phyloP scores from a whole-genome alignment of 2,888 invertebrate genomes.

The Gisinianus flammeolus region DNA sequence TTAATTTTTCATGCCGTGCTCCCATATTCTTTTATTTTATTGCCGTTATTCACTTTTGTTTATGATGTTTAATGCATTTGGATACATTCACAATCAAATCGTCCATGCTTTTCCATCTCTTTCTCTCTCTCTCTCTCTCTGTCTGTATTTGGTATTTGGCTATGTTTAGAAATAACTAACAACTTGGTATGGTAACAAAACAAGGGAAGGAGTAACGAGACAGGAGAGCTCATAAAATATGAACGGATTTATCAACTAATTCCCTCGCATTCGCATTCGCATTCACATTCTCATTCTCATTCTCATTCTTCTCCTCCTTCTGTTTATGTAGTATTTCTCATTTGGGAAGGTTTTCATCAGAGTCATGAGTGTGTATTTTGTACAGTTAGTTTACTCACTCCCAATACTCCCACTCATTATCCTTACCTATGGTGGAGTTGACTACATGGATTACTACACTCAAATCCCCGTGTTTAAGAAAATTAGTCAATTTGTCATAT shows the following conservation, averaged over 20 bases:
- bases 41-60: conserved; percentile 29
- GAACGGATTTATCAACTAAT: not conserved
- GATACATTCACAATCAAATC: too few species aligned
- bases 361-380: not conserved
- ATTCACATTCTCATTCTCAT: too few species aligned
- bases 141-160: not conserved
- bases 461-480: too few species aligned
- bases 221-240: not conserved
- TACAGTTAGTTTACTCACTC: too few species aligned
- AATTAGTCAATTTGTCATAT: not conserved
- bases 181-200: not conserved
- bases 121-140: too few species aligned
- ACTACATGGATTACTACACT: too few species aligned
- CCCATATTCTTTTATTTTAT: conserved; percentile 29
- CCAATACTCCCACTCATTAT: too few species aligned
- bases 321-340: not conserved
- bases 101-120: too few species aligned
- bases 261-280: not conserved
- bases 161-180: not conserved
- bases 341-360: not conserved
- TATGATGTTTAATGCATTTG: conserved; percentile 29
- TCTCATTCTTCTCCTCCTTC: not conserved
- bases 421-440: too few species aligned
- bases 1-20: conserved; percentile 34
- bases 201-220: not conserved